Evolutionary conservation across 2,888 invertebrate genomes (phyloP).

Genomic region (Caenorhabditis japonica): DNA sequence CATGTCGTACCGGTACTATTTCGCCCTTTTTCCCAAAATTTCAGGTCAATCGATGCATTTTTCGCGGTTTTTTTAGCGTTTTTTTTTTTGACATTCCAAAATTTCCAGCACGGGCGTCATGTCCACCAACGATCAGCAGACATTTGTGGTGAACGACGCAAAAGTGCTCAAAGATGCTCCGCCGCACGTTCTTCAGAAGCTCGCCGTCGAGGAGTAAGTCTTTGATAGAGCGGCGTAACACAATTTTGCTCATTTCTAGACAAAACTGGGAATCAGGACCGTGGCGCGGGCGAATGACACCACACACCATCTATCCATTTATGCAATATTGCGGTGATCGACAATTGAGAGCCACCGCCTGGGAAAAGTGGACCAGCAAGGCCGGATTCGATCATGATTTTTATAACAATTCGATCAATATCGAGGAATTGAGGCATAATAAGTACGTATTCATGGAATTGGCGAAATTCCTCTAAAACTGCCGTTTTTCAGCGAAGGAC

Average conservation of each 20-base stretch:
- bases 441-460: conserved; percentile 58
- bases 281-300: conserved; percentile 72
- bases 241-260: conserved; percentile 44
- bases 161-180: conserved; percentile 71
- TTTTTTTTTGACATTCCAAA: not conserved
- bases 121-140: conserved; percentile 72
- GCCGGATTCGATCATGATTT: conserved; percentile 70
- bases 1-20: too few relatives aligned
- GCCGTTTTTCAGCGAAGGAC: conserved; percentile 73
- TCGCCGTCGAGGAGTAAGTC: conserved; percentile 67
- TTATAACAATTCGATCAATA: conserved; percentile 76
- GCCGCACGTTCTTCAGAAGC: conserved; percentile 69
- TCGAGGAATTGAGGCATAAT: conserved; percentile 75
- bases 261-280: conserved; percentile 68
- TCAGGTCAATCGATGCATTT: too few relatives aligned
- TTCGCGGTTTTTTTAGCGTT: not conserved
- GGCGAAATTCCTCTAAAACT: not conserved
- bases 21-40: too few relatives aligned
- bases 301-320: conserved; percentile 70
- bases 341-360: conserved; percentile 65
- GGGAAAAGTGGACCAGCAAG: conserved; percentile 73
- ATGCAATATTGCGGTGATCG: conserved; percentile 74
- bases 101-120: conserved; percentile 70
- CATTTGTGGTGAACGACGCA: conserved; percentile 60
- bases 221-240: too few relatives aligned